Evolutionary conservation across 2,888 invertebrate species (phyloP).

Genomic region (Catocala nupta): DNA sequence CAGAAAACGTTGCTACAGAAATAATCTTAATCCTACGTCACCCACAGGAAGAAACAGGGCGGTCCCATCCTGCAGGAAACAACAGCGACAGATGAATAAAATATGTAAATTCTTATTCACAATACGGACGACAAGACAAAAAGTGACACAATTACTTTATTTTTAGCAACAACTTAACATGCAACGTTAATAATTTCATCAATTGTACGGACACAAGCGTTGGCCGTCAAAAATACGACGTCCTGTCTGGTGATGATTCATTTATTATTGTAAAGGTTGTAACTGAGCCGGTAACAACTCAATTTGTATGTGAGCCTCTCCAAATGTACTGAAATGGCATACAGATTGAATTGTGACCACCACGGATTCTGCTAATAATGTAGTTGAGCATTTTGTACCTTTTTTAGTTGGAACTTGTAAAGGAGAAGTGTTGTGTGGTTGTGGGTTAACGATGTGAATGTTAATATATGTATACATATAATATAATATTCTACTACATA

Average conservation of each 20-base stretch:
- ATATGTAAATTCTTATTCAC: conserved; percentile 22
- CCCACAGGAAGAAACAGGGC: conserved; percentile 7
- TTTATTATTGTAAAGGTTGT: conserved; percentile 52
- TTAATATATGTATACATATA: too few species aligned
- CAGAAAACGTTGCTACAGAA: neutral
- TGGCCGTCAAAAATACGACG: conserved; percentile 36
- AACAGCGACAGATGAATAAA: conserved; percentile 16
- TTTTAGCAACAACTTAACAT: conserved; percentile 37
- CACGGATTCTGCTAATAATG: conserved; percentile 32
- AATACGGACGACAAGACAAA: conserved; percentile 16
- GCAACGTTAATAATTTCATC: conserved; percentile 35
- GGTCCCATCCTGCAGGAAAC: conserved; percentile 15
- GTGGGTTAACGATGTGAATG: too few species aligned
- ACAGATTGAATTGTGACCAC: conserved; percentile 42
- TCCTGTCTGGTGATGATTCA: conserved; percentile 45
- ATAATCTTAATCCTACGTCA: neutral
- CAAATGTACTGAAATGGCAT: conserved; percentile 45
- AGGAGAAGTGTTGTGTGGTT: too few species aligned
- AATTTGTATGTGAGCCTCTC: conserved; percentile 46
- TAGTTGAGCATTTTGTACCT: conserved; percentile 12
- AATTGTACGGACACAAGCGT: conserved; percentile 43
- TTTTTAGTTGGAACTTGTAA: too few species aligned
- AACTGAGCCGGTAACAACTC: conserved; percentile 47
- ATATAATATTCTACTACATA: too few species aligned
- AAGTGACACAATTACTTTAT: conserved; percentile 15